Conservation (phyloP, 1,140 invertebrate genomes). For the Rhagoletis pomonella region DNA sequence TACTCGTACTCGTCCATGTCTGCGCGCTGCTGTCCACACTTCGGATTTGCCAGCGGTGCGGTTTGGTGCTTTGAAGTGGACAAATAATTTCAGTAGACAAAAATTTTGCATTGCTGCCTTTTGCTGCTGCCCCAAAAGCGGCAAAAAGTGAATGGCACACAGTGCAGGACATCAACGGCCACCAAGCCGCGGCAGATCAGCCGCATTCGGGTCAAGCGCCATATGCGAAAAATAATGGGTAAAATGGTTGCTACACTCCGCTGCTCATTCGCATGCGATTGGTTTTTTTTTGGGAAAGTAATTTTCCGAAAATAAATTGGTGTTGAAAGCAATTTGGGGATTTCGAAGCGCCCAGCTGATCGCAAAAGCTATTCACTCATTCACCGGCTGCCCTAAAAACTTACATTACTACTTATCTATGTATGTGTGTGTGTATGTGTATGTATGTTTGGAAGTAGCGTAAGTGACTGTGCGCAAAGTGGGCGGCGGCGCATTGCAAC, state of each 20-base stretch:
- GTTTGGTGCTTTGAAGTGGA: slow-evolving; percentile 36
- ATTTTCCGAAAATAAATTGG: slow-evolving; percentile 50
- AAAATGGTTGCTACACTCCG: not conserved
- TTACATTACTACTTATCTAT: not conserved
- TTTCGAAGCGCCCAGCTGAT: slow-evolving; percentile 21
- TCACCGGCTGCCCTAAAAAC: not conserved
- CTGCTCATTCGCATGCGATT: too few relatives aligned
- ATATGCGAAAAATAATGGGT: slow-evolving; percentile 36
- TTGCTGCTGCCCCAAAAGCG: not conserved
- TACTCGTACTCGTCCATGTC: not conserved
- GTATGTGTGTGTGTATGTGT: not conserved
- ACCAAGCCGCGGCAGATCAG: not conserved
- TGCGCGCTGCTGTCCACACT: not conserved
- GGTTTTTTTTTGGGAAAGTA: slow-evolving; percentile 26
- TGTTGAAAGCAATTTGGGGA: slow-evolving; percentile 43
- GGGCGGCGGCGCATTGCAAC: not conserved
- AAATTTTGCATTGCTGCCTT: slow-evolving; percentile 12
- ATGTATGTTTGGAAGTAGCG: not conserved
- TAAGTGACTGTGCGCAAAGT: slow-evolving; percentile 7
- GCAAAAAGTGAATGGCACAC: slow-evolving; percentile 42
- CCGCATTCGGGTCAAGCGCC: slow-evolving; percentile 37
- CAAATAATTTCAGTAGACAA: slow-evolving; percentile 35
- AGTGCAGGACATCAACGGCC: slow-evolving; percentile 6
- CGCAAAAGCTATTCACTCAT: not conserved
- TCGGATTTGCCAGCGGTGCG: slow-evolving; percentile 7